These are phyloP conservation scores for Leptogaster cylindrica DNA, from an alignment of 2,888 invertebrate genomes.

Conservation along the genomic window DNA sequence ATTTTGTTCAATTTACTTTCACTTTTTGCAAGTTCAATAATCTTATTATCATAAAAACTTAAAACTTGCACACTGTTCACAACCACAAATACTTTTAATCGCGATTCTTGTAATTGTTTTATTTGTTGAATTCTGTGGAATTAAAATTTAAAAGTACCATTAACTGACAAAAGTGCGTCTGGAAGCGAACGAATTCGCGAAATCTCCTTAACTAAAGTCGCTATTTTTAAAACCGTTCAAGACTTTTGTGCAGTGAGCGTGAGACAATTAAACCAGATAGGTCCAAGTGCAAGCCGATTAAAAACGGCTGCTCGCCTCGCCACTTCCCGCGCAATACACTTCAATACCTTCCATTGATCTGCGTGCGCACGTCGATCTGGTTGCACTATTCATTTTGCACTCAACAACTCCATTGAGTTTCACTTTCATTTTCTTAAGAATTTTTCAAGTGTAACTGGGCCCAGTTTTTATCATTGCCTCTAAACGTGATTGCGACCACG, in stretches of 20 bases:
- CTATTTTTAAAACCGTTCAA: neutral
- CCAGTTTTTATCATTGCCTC: neutral
- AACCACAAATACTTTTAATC: too few relatives aligned
- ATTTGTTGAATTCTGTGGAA: too few relatives aligned
- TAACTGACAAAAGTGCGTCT: neutral
- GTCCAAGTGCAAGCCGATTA: too few relatives aligned
- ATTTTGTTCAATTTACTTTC: too few relatives aligned
- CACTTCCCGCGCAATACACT: neutral
- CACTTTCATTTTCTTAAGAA: constrained; percentile 27
- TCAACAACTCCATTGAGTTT: neutral
- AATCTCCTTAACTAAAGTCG: neutral
- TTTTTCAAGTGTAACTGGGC: constrained; percentile 26
- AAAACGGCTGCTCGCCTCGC: constrained; percentile 12
- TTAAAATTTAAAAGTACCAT: neutral
- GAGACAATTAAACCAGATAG: too few relatives aligned
- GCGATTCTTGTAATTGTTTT: too few relatives aligned
- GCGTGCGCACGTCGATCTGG: neutral
- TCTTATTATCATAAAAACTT: too few relatives aligned
- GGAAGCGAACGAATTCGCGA: neutral
- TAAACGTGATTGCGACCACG: too few relatives aligned
- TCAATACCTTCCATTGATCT: constrained; percentile 1
- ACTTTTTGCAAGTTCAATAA: too few relatives aligned
- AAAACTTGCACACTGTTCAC: too few relatives aligned
- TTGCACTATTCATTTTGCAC: neutral
- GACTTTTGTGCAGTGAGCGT: too few relatives aligned